phyloP scores from a whole-genome alignment of 23 tunicate species.

The Trididemnum miniatum region DNA sequence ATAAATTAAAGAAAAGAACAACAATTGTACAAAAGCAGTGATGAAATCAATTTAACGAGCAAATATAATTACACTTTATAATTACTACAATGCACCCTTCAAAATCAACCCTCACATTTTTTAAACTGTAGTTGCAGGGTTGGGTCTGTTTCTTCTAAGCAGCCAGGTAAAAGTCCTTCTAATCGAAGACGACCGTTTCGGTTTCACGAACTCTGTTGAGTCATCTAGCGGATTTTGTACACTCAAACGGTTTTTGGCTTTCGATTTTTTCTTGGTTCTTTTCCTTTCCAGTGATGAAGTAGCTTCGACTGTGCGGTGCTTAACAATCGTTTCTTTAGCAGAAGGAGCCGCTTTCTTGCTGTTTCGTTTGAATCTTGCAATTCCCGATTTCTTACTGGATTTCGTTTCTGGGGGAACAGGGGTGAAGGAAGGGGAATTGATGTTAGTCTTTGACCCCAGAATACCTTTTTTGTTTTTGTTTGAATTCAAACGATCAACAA shows the following conservation, averaged over 20 bases:
- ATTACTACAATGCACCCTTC: neutral
- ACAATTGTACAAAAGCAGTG: too few species aligned
- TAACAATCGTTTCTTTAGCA: neutral
- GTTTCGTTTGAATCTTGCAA: neutral
- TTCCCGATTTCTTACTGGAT: neutral
- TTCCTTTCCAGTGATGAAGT: neutral
- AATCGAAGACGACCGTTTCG: neutral
- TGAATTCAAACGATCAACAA: neutral
- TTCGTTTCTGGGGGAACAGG: neutral
- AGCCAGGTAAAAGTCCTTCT: neutral
- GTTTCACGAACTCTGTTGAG: neutral
- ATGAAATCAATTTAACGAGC: too few species aligned
- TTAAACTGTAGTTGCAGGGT: neutral
- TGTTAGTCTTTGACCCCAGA: neutral
- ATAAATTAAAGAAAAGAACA: too few species aligned
- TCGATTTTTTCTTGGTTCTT: neutral
- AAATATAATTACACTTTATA: too few species aligned
- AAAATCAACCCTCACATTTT: neutral
- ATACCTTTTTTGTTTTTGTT: neutral
- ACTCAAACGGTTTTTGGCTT: neutral
- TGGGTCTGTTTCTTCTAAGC: neutral
- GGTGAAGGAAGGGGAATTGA: neutral
- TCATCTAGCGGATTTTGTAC: neutral
- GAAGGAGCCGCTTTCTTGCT: neutral
- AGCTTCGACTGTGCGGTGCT: neutral